Evolutionary conservation across 2,113 vertebrate genomes (phyloP).

Genomic region (Dendropsophus ebraccatus): DNA sequence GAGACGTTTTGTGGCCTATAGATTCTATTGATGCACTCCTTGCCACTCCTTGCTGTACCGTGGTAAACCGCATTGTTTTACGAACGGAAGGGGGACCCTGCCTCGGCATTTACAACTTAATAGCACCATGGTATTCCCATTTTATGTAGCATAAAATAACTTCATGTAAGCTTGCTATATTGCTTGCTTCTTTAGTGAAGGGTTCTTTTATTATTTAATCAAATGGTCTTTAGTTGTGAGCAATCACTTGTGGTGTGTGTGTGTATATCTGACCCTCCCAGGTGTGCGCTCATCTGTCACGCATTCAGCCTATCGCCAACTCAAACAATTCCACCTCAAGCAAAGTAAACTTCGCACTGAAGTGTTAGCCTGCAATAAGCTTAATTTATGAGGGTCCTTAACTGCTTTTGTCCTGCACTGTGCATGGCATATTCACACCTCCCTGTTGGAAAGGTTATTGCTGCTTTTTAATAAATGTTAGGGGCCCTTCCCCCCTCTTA

Average conservation of each 20-base stretch:
- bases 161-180: not conserved
- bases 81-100: not conserved
- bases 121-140: not conserved
- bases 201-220: conserved; percentile 9
- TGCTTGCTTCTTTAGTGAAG: not conserved
- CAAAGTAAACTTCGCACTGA: conserved; percentile 45
- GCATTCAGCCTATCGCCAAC: conserved; percentile 20
- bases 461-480: conserved; percentile 54
- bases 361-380: conserved; percentile 53
- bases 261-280: conserved; percentile 36
- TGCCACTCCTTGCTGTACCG: not conserved
- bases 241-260: not conserved
- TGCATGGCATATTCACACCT: conserved; percentile 48
- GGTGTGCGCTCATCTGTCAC: conserved; percentile 45
- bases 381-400: conserved; percentile 54
- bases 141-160: conserved; percentile 32
- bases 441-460: conserved; percentile 54
- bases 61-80: not conserved
- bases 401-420: conserved; percentile 51
- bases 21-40: not conserved
- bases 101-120: conserved; percentile 27
- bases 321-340: conserved; percentile 4
- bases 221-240: not conserved
- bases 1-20: not conserved
- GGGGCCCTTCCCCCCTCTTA: conserved; percentile 25